phyloP scores from a whole-genome alignment of 2,113 vertebrate species.

The Camelus dromedarius region DNA sequence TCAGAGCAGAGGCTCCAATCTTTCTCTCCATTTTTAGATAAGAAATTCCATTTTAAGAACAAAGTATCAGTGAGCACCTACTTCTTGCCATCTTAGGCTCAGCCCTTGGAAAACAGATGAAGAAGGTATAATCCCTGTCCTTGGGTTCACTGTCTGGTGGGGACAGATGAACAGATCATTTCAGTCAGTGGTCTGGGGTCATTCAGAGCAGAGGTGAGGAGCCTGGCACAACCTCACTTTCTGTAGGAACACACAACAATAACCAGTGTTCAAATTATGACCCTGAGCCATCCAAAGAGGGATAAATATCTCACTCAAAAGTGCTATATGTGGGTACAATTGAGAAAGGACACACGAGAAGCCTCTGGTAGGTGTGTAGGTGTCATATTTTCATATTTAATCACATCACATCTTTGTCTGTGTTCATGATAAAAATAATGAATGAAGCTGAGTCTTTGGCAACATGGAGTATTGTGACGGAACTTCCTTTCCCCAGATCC shows the following conservation, averaged over 20 bases:
- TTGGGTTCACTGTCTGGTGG: neutral
- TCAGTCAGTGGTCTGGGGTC: neutral
- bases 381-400: neutral
- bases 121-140: neutral
- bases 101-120: neutral
- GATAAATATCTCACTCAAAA: neutral
- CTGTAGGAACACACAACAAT: neutral
- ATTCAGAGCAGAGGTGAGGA: neutral
- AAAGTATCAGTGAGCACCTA: neutral
- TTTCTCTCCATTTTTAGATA: neutral
- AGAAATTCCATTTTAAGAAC: conserved; percentile 38
- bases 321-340: neutral
- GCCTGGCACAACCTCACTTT: neutral
- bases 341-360: neutral
- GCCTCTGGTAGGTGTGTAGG: neutral
- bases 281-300: neutral
- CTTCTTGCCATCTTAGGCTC: neutral
- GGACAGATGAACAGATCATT: neutral
- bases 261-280: neutral
- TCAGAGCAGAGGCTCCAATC: neutral
- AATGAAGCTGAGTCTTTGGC: neutral
- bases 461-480: neutral
- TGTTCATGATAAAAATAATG: neutral
- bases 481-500: neutral
- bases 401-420: neutral